Evolutionary conservation across 2,797 vertebrate genomes (phyloP), one percentile per base, ranked within the genome.

Genomic region (Decapterus maruadsi): DNA sequence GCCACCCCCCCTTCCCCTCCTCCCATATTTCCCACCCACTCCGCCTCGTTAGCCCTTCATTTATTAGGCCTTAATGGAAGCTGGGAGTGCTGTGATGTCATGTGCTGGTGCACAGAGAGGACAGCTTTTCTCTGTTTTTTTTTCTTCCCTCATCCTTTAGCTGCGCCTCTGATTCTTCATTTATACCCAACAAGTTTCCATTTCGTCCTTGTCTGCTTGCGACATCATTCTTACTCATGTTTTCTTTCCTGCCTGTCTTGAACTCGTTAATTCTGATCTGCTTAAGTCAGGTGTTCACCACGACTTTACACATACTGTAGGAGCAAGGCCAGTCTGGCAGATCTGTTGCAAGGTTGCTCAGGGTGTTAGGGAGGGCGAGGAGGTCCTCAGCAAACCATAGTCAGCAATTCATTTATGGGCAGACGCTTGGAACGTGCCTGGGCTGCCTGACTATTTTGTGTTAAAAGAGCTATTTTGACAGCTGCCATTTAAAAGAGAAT

Each of bases 41-140:
- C 89, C 29, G 90, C 90, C 94, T 95, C 65, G 89, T 95, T 95
- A 95, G 90, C 82, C 91, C 82, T 90, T 95, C 94, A 95, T 96
- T 95, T 96, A 96, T 95, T 94, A 95, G 92, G 70, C 82, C 69
- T 92, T 95, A 95, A 96, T 95, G 95, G 94, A 95, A 92, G 90
- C 86, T 92, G 84, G 87, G 92, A 94, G 89, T 83, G 90, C 87
- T 93, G 90, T 95, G 94, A 95, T 94, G 93, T 95, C 93, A 95
- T 94, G 75, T 80, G 59, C 78, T 89, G 81, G 91, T 93, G 89
- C 86, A 88, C 48, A 43, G 82, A 93, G 81, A 92, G 84, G 89
- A 92, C 86, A 90, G 86, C 81, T 85, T 89, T 87, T 77, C 72
- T 77, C 45, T 70, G 36, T 60, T 64, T 63, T 78, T 82, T 63